Evolutionary conservation across 2,113 vertebrate genomes (phyloP).

Genomic region (Asarcornis scutulata): DNA sequence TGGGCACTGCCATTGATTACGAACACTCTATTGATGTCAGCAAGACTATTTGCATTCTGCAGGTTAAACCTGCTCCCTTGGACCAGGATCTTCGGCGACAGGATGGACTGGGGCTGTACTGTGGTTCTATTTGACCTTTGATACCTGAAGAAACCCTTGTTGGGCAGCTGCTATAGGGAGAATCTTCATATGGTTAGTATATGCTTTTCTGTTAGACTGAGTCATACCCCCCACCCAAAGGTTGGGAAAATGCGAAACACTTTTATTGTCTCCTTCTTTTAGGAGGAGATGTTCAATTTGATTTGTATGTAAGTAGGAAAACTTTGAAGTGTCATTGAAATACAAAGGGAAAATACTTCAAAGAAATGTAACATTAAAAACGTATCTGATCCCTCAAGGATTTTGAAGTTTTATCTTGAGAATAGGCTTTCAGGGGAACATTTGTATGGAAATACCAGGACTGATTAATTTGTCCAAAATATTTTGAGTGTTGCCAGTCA

Average conservation of each 20-base stretch:
- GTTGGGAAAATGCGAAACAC: not conserved
- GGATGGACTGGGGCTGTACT: not conserved
- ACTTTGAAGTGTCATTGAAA: slow-evolving; percentile 15
- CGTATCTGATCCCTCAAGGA: slow-evolving; percentile 5
- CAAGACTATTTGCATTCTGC: not conserved
- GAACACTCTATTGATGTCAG: not conserved
- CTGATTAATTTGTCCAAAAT: not conserved
- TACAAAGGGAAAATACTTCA: slow-evolving; percentile 32
- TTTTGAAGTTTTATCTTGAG: slow-evolving; percentile 45
- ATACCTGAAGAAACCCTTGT: not conserved
- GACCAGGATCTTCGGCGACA: not conserved
- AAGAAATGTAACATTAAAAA: slow-evolving; percentile 18
- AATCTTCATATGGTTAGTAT: not conserved
- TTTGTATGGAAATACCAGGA: slow-evolving; percentile 18
- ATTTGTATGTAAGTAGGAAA: slow-evolving; percentile 18
- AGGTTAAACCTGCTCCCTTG: not conserved
- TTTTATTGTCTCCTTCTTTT: not conserved
- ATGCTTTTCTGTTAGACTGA: not conserved
- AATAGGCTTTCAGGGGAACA: not conserved
- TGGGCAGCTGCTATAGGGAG: not conserved
- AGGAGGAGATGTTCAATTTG: not conserved
- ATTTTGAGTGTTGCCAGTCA: not conserved
- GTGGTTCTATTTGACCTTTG: not conserved
- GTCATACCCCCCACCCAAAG: not conserved
- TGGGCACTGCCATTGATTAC: not conserved